A percentile compares a stretch with the other conserved stretches of the same genome.
Evolutionary conservation across 2,888 invertebrate species (phyloP).

Genomic region (Nomada fucata): DNA sequence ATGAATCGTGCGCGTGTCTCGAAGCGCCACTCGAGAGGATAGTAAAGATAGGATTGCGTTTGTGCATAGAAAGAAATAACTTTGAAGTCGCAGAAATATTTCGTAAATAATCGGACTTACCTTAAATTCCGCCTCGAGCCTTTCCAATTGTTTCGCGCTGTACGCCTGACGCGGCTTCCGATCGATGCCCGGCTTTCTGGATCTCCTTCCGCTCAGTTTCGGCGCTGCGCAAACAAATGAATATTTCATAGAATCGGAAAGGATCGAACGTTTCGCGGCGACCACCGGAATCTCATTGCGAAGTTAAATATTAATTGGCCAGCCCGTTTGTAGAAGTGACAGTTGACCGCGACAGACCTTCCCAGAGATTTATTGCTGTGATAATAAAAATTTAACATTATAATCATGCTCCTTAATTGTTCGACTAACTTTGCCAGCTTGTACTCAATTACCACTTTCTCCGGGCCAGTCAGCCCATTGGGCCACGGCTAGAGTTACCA

Average conservation of each 20-base stretch:
- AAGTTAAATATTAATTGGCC: slow-evolving; percentile 29
- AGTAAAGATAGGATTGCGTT: too few relatives aligned
- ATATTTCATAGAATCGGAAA: slow-evolving; percentile 11
- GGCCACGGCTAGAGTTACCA: slow-evolving; percentile 64
- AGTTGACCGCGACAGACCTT: slow-evolving; percentile 28
- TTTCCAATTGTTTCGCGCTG: slow-evolving; percentile 96
- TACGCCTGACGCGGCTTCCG: slow-evolving; percentile 98
- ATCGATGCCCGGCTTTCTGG: slow-evolving; percentile 94
- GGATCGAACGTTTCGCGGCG: neutral
- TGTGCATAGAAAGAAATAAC: neutral
- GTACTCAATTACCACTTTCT: slow-evolving; percentile 75
- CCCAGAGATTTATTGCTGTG: slow-evolving; percentile 66
- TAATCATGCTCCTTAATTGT: slow-evolving; percentile 70
- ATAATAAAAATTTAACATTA: slow-evolving; percentile 76
- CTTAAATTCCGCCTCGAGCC: slow-evolving; percentile 97
- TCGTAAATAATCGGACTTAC: slow-evolving; percentile 78
- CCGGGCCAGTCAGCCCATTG: slow-evolving; percentile 54
- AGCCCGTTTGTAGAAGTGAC: slow-evolving; percentile 26
- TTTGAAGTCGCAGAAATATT: neutral
- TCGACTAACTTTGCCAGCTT: slow-evolving; percentile 68
- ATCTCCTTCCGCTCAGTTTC: slow-evolving; percentile 91
- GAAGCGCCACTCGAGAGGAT: too few relatives aligned
- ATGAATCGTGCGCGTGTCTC: too few relatives aligned
- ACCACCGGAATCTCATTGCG: slow-evolving; percentile 5
- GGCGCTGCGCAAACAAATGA: slow-evolving; percentile 86